Base-by-base conservation (phyloP, 1,140 invertebrate genomes). In the Pogonomyrmex barbatus region DNA sequence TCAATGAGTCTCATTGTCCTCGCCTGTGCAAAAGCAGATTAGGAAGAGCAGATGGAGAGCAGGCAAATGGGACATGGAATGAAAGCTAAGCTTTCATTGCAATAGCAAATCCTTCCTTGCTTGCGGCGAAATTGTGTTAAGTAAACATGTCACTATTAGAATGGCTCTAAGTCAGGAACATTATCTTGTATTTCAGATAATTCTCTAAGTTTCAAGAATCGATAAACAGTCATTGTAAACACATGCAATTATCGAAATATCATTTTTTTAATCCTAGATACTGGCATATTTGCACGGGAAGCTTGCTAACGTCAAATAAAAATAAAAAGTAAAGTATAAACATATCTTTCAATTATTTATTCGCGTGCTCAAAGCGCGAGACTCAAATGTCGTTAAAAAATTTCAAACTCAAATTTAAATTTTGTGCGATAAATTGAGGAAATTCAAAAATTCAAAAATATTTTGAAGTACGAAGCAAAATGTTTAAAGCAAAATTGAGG, bases 141-240 rank as follows among this genome's bases (percentile, higher is more conserved):
- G 76, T 78, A 63, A 83, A 83, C 68, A 73, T 75, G 68, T 83
- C 67, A 14, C 79, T 73, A 73, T 83, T 83, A 83, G 79, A 60
- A 75, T 33, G 33, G 42, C 75, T 47, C 30, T 39, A 60, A 83
- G 42, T 83, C 30, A 73, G 54, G 42, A 62, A 83, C 47, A 68
- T 68, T 68, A 68, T 52, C 33, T 39, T 8, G 10, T 73, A 54
- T 73, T 58, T 24, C 12, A 47, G 45, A 50, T 75, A 60, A 83
- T 62, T 71, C 54, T 30, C 68, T 1, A 24, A 78, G 4, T 30
- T 17, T 6, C 54, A n/a, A 70, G 17, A 47, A 73, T 75, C 56
- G 45, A 60, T 71, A 50, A 60, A 63, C 42, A n/a, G 75, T 83
- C 73, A 71, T 79, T 39, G n/a, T 54, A 12, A 10, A n/a, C 24